phyloP scores from a whole-genome alignment of 2,888 invertebrate species.

The Spatulosminthurus flaviceps region DNA sequence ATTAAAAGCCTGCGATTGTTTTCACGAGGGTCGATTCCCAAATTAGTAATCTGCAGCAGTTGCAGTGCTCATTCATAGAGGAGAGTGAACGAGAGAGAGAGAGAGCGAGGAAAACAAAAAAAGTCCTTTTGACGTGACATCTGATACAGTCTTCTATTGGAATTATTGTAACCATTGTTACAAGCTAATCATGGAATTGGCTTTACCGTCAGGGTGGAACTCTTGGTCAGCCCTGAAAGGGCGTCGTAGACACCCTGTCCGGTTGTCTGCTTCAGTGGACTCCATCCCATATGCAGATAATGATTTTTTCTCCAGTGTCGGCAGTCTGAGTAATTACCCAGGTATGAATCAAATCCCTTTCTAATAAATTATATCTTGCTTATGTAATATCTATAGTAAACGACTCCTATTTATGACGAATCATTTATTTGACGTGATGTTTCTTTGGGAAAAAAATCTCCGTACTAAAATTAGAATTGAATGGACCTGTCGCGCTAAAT shows the following conservation, averaged over 20 bases:
- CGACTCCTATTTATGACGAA: not conserved
- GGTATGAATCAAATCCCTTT: conserved; percentile 49
- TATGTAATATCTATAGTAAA: not conserved
- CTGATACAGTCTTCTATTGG: not conserved
- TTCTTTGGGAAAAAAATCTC: no score
- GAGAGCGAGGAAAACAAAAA: not conserved
- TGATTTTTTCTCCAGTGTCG: conserved; percentile 62
- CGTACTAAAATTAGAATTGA: no score
- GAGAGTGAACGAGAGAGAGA: no score
- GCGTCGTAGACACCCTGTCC: conserved; percentile 55
- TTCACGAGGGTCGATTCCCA: conserved; percentile 31
- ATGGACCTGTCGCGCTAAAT: no score
- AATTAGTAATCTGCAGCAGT: conserved; percentile 26
- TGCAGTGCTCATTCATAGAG: not conserved
- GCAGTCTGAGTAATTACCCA: conserved; percentile 62
- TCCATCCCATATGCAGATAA: conserved; percentile 62
- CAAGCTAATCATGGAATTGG: conserved; percentile 49
- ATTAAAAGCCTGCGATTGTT: conserved; percentile 35
- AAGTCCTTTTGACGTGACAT: not conserved
- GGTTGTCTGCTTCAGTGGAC: conserved; percentile 57
- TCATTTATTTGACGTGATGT: not conserved
- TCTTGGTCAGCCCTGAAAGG: conserved; percentile 63
- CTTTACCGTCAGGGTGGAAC: conserved; percentile 56
- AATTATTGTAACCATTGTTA: not conserved
- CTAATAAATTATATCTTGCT: not conserved